Evolutionary conservation across 35 echinoderm and acorn worm genomes (phyloP).

Genomic region (Apostichopus parvimensis): DNA sequence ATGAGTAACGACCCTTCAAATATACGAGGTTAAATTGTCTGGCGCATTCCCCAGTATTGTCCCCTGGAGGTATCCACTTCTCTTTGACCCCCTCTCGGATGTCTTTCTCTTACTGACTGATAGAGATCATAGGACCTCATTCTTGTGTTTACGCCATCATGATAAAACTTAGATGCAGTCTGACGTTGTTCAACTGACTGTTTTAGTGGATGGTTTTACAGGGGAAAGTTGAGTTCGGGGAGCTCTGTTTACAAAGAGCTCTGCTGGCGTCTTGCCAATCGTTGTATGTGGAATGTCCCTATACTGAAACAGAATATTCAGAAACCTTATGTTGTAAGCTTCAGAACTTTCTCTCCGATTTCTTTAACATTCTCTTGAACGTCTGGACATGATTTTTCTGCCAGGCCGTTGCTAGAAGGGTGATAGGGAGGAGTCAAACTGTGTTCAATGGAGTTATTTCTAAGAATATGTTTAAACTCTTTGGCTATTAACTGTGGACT

Average conservation of each 20-base stretch:
- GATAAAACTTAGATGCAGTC: not conserved
- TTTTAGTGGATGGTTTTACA: not conserved
- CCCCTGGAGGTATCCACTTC: constrained; percentile 15
- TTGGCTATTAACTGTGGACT: constrained; percentile 52
- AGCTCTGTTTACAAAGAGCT: constrained; percentile 20
- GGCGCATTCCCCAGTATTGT: not conserved
- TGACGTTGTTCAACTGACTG: not conserved
- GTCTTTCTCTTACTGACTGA: not conserved
- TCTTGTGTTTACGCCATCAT: not conserved
- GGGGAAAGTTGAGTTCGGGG: not conserved
- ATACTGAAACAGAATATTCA: not conserved
- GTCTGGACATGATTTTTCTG: constrained; percentile 53
- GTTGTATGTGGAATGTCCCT: constrained; percentile 26
- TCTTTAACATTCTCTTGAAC: constrained; percentile 38
- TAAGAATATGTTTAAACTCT: constrained; percentile 27
- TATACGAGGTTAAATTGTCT: no score
- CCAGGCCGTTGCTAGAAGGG: constrained; percentile 33
- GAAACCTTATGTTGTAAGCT: not conserved
- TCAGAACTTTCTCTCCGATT: not conserved
- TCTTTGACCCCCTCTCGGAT: not conserved
- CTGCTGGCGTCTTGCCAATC: constrained; percentile 27
- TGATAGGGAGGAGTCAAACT: constrained; percentile 48
- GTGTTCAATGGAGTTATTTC: constrained; percentile 15
- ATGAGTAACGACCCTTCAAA: no score
- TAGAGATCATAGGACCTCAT: constrained; percentile 13